Percentiles rank a stretch among this genome's conserved stretches.
These are phyloP conservation scores for Centropus unirufus DNA, from an alignment of 2,113 vertebrate genomes.

Conservation along the genomic window DNA sequence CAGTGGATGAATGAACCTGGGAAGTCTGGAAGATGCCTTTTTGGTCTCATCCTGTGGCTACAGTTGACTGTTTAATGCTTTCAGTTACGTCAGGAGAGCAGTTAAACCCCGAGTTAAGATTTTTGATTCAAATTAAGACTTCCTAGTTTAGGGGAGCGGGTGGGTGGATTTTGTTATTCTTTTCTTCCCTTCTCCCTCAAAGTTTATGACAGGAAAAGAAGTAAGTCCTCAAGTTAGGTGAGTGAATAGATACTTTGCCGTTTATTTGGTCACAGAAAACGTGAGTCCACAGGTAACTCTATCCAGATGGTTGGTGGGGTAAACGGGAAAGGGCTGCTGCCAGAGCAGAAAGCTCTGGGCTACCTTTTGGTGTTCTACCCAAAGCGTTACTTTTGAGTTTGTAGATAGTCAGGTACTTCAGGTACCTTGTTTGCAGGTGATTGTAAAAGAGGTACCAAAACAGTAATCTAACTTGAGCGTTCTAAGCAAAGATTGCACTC, in stretches of 20 bases:
- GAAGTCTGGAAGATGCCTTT: not conserved
- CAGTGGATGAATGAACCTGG: not conserved
- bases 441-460: not conserved
- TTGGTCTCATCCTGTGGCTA: not conserved
- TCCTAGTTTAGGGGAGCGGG: not conserved
- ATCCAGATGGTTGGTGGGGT: not conserved
- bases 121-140: not conserved
- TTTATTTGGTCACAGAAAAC: not conserved
- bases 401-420: not conserved
- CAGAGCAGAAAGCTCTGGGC: not conserved
- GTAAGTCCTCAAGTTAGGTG: not conserved
- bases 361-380: not conserved
- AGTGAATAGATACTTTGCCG: not conserved
- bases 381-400: not conserved
- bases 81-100: not conserved
- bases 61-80: not conserved
- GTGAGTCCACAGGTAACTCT: not conserved
- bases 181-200: not conserved
- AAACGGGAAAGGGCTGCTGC: not conserved
- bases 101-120: not conserved
- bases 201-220: not conserved
- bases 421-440: not conserved
- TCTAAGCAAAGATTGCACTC: not conserved
- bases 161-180: not conserved
- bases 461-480: not conserved